Percentiles rank a stretch among this genome's conserved stretches.
phyloP scores from a whole-genome alignment of 1,140 invertebrate species.

The Micrasema longulum region DNA sequence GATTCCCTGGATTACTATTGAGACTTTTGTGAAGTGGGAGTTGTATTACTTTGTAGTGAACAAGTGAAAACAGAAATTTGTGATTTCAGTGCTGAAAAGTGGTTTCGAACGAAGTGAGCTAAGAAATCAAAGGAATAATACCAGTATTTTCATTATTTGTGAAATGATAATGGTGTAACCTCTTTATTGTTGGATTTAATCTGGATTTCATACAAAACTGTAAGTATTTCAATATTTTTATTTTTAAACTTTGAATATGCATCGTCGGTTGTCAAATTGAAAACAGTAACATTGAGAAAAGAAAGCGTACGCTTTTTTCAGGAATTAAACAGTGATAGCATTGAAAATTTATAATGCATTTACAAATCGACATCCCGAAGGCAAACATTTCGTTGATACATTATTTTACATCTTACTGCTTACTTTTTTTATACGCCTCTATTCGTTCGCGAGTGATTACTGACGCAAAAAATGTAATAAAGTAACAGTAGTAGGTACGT shows the following conservation, averaged over 20 bases:
- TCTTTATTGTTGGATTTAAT: slow-evolving; percentile 7
- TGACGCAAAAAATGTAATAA: no score
- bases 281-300: no score
- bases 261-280: no score
- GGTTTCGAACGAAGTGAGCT: slow-evolving; percentile 6
- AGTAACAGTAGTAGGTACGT: no score
- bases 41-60: slow-evolving; percentile 28
- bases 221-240: not conserved
- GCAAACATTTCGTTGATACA: no score
- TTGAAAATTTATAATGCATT: no score
- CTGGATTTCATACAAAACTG: not conserved
- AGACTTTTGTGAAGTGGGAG: not conserved
- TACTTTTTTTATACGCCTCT: no score
- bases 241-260: not conserved
- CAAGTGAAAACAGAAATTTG: not conserved
- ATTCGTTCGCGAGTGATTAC: no score
- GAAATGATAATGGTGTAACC: slow-evolving; percentile 8
- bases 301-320: no score
- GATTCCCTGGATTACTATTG: not conserved
- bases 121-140: not conserved
- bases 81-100: slow-evolving; percentile 12
- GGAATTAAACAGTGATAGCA: no score
- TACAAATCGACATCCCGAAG: no score
- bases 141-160: not conserved
- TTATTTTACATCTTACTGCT: no score